These are phyloP conservation scores for Phrynosoma platyrhinos DNA, from an alignment of 2,113 vertebrate genomes.

Conservation along the genomic window DNA sequence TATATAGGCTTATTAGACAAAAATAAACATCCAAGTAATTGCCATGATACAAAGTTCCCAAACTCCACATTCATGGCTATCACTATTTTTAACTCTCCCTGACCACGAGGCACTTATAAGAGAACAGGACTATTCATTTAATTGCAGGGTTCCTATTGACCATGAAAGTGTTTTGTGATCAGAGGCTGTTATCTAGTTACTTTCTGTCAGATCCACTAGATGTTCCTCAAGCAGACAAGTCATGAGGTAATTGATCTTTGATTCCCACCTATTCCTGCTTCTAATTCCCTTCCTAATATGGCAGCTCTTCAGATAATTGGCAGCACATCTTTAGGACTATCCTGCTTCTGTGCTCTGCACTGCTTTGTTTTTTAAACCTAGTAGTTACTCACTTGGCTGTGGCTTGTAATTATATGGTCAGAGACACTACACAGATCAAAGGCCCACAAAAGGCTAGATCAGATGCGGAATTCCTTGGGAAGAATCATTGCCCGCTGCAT, in stretches of 20 bases:
- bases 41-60: not conserved
- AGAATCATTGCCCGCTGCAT: not conserved
- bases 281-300: not conserved
- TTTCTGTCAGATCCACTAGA: not conserved
- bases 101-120: not conserved
- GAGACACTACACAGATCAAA: slow-evolving; percentile 24
- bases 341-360: slow-evolving; percentile 2
- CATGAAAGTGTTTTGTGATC: slow-evolving; percentile 31
- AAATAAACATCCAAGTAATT: not conserved
- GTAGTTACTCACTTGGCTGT: slow-evolving; percentile 8
- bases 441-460: not conserved
- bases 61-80: not conserved
- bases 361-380: slow-evolving; percentile 24
- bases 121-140: slow-evolving; percentile 6
- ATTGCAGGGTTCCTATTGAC: slow-evolving; percentile 22
- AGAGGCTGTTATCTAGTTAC: slow-evolving; percentile 30
- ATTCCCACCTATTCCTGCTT: accelerated
- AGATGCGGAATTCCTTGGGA: not conserved
- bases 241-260: not conserved
- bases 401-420: slow-evolving; percentile 32
- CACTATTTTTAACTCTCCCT: slow-evolving; percentile 7
- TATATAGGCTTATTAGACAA: not conserved
- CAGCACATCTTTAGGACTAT: slow-evolving; percentile 32
- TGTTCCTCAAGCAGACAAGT: slow-evolving; percentile 15
- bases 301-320: accelerated